Conservation (phyloP, 2,888 invertebrate genomes). For the Leucania comma region DNA sequence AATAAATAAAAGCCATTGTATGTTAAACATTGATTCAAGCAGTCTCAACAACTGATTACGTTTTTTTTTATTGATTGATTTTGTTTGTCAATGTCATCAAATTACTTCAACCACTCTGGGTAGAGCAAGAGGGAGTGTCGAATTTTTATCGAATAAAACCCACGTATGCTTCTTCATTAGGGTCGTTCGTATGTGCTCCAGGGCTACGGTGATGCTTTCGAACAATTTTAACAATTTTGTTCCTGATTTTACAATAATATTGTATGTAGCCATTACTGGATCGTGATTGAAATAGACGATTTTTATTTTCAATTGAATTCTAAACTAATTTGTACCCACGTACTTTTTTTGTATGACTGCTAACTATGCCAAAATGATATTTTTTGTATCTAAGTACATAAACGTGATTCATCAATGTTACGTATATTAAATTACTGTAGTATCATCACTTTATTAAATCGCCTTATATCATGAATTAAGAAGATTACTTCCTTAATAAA, state of each 20-base stretch:
- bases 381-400: too few relatives aligned
- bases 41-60: too few relatives aligned
- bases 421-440: neutral
- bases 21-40: too few relatives aligned
- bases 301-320: neutral
- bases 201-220: too few relatives aligned
- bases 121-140: neutral
- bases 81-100: too few relatives aligned
- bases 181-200: too few relatives aligned
- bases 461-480: neutral
- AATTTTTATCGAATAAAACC: too few relatives aligned
- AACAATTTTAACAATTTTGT: neutral
- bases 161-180: too few relatives aligned
- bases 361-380: too few relatives aligned
- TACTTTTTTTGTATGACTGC: neutral
- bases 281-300: neutral
- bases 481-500: neutral
- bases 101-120: neutral
- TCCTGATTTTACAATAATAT: neutral
- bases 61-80: too few relatives aligned
- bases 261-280: neutral
- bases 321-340: neutral
- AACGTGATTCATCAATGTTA: neutral
- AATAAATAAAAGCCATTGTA: too few relatives aligned
- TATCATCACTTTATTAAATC: neutral